Evolutionary conservation across 2,888 invertebrate genomes (phyloP).

Genomic region (Andrena hattorfiana): DNA sequence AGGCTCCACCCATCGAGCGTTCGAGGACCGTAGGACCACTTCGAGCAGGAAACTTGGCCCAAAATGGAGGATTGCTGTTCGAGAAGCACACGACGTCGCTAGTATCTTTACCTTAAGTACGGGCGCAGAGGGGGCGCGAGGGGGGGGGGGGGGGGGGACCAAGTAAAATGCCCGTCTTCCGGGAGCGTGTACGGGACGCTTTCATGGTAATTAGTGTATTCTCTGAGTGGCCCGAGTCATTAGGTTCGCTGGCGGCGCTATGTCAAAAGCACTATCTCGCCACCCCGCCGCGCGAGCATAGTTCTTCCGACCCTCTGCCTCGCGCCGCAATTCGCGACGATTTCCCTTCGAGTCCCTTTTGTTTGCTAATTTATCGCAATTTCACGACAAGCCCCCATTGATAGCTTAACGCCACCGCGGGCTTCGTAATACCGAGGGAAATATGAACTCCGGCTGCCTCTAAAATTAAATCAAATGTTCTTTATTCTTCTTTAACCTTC

Average conservation of each 20-base stretch:
- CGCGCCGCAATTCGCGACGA: slow-evolving; percentile 14
- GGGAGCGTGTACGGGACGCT: slow-evolving; percentile 75
- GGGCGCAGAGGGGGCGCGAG: slow-evolving; percentile 29
- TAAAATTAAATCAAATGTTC: too few species aligned
- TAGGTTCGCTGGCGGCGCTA: slow-evolving; percentile 72
- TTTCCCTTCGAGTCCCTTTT: slow-evolving; percentile 30
- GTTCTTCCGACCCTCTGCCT: slow-evolving; percentile 31
- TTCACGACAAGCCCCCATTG: background rate
- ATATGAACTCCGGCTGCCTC: too few species aligned
- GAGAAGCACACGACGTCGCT: slow-evolving; percentile 51
- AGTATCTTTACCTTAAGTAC: slow-evolving; percentile 62
- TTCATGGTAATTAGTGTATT: slow-evolving; percentile 81
- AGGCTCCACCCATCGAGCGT: slow-evolving; percentile 13
- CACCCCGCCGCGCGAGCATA: slow-evolving; percentile 19
- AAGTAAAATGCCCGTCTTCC: slow-evolving; percentile 73
- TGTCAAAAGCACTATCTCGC: slow-evolving; percentile 69
- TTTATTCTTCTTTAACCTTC: background rate
- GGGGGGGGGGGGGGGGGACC: slow-evolving; percentile 50
- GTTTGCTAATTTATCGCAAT: slow-evolving; percentile 33
- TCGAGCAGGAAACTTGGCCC: slow-evolving; percentile 44
- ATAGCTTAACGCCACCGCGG: background rate
- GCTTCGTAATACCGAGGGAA: background rate
- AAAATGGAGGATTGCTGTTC: slow-evolving; percentile 38
- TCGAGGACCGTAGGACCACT: slow-evolving; percentile 29
- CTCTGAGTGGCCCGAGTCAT: slow-evolving; percentile 81